These are phyloP conservation scores for Steinernema carpocapsae DNA, from an alignment of 2,888 invertebrate species.

Conservation along the genomic window DNA sequence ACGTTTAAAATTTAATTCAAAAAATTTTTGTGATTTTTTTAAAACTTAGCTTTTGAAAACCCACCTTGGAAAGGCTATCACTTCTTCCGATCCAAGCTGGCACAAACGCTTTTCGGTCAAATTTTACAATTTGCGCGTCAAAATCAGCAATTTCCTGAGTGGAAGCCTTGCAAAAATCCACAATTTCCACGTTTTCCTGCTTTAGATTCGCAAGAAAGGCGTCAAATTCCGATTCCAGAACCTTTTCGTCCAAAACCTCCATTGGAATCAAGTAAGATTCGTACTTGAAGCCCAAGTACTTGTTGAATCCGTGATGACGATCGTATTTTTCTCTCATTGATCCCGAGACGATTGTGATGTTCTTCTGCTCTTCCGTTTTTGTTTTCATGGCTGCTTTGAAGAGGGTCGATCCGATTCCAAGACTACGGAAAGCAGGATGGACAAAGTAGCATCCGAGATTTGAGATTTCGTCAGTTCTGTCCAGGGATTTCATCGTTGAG, in stretches of 20 bases:
- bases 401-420: constrained; percentile 1
- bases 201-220: neutral
- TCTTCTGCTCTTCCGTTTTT: neutral
- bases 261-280: neutral
- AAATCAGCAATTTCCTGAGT: neutral
- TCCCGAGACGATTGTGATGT: neutral
- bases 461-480: neutral
- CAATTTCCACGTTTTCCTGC: neutral
- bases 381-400: neutral
- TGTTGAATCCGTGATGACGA: neutral
- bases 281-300: neutral
- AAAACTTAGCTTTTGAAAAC: too few relatives aligned
- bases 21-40: too few relatives aligned
- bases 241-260: neutral
- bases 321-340: neutral
- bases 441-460: constrained; percentile 1
- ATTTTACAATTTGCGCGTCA: neutral
- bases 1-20: too few relatives aligned
- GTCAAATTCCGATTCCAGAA: neutral
- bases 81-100: neutral
- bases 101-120: neutral
- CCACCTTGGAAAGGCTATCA: neutral
- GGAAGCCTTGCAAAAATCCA: neutral
- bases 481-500: neutral
- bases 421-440: neutral